Evolutionary conservation across 2,113 vertebrate genomes (phyloP).

Genomic region (Craseonycteris thonglongyai): DNA sequence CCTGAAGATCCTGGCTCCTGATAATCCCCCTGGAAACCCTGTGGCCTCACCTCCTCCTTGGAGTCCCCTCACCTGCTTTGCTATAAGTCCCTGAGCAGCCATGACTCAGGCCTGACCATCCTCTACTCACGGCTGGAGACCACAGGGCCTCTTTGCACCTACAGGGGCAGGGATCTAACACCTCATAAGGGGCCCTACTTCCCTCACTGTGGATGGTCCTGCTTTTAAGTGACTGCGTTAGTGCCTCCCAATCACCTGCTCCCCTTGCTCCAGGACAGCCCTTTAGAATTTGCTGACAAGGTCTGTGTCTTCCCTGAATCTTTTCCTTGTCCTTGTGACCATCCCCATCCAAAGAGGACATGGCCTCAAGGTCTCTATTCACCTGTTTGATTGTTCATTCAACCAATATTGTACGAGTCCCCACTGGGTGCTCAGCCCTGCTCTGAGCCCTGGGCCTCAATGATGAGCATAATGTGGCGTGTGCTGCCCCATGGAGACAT

Average conservation of each 20-base stretch:
- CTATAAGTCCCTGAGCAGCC: neutral
- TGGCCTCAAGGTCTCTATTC: neutral
- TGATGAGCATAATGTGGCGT: accelerated
- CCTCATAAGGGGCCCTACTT: neutral
- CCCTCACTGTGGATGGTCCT: neutral
- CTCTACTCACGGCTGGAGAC: neutral
- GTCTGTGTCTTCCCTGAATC: neutral
- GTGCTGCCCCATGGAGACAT: neutral
- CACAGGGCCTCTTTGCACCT: neutral
- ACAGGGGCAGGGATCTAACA: neutral
- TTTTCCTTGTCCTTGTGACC: neutral
- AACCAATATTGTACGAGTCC: neutral
- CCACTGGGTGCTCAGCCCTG: neutral
- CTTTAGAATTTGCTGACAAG: neutral
- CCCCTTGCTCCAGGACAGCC: neutral
- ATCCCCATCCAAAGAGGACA: neutral
- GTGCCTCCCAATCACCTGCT: neutral
- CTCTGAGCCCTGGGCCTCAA: neutral
- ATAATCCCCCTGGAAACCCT: constrained; percentile 47
- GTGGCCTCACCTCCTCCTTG: neutral
- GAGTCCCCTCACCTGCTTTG: neutral
- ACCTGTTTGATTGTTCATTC: neutral
- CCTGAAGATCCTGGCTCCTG: constrained; percentile 35
- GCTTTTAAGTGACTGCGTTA: neutral
- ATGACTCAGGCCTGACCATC: neutral